Base-by-base conservation (phyloP, 1,140 invertebrate genomes). In the Conus betulinus region DNA sequence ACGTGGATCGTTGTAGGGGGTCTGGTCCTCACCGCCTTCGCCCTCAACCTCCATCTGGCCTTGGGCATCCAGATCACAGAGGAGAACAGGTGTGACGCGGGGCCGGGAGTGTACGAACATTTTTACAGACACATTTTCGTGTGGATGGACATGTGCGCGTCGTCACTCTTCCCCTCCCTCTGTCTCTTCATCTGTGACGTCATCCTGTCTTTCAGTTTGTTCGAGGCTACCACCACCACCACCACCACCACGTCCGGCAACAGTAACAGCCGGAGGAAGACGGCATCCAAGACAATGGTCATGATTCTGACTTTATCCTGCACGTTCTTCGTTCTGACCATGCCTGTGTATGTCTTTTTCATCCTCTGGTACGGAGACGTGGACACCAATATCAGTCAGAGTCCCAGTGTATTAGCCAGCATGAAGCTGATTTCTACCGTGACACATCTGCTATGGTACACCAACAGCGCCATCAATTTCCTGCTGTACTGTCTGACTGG, bases 391-490 rank as follows among this genome's bases (percentile, higher is more conserved):
- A 20, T 23, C 11, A 13, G 20, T 0, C 67, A 71, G 67, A 20
- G 20, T 23, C 17, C 67, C 67, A 0, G 20, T 20, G 15, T 20
- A 0, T 71, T 23, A 23, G 78, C 78, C n/a, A 79, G 51, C 13
- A 20, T 52, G 78, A 13, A 79, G 27, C 15, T 79, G 27, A 20
- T 20, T 6, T 39, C 51, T 8, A 13, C 78, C 2, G 78, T 79
- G 27, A 79, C 78, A 11, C 27, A 39, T 52, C 8, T 79, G 78
- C 27, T 79, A 25, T 79, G 78, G 78, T 79, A 79, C 78, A 79
- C 78, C 78, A 79, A 79, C 78, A 79, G 78, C 27, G n/a, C 78
- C 78, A 52, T 79, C 78, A 79, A 79, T 52, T 79, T 79, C 78
- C 20, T 79, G 0, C 78, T 79, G 5, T 79, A 79, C 78, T 79